Conservation (phyloP, 2,113 vertebrate genomes). For the Psettodes erumei region DNA sequence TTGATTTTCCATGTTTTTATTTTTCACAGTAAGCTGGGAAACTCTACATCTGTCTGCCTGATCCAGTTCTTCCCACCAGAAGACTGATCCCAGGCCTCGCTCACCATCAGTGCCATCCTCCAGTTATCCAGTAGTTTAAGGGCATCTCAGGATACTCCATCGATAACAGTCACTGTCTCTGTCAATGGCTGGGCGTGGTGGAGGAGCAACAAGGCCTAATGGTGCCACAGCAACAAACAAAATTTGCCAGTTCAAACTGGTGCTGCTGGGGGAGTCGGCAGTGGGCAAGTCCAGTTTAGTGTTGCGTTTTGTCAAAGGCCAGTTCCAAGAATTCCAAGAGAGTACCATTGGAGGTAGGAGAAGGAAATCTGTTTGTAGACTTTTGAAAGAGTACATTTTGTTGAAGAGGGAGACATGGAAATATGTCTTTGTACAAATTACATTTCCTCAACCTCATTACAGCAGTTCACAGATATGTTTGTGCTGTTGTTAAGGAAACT, state of each 20-base stretch:
- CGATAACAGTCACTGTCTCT: constrained; percentile 36
- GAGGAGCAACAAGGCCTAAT: constrained; percentile 87
- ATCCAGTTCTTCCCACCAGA: not conserved
- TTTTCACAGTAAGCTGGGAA: constrained; percentile 1
- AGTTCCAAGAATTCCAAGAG: constrained; percentile 89
- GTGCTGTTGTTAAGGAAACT: not conserved
- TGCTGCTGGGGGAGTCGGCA: constrained; percentile 87
- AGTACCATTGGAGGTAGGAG: constrained; percentile 88
- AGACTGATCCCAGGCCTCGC: constrained; percentile 12
- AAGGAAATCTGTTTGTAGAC: constrained; percentile 82
- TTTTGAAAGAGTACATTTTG: constrained; percentile 85
- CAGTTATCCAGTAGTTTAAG: constrained; percentile 6
- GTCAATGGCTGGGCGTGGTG: constrained; percentile 89
- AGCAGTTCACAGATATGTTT: not conserved
- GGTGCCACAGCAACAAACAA: constrained; percentile 83
- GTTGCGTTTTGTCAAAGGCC: constrained; percentile 88
- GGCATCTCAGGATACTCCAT: constrained; percentile 15
- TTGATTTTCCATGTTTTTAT: not conserved
- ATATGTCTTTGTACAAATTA: too few relatives aligned
- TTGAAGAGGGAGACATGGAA: constrained; percentile 82
- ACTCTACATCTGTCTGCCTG: not conserved
- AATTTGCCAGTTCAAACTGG: constrained; percentile 89
- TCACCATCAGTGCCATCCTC: constrained; percentile 37
- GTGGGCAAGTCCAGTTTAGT: constrained; percentile 89
- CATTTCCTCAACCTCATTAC: not conserved